Evolutionary conservation across 2,888 invertebrate genomes (phyloP), one percentile per base, ranked within the genome.

Genomic region (Xanthostigma xanthostigma): DNA sequence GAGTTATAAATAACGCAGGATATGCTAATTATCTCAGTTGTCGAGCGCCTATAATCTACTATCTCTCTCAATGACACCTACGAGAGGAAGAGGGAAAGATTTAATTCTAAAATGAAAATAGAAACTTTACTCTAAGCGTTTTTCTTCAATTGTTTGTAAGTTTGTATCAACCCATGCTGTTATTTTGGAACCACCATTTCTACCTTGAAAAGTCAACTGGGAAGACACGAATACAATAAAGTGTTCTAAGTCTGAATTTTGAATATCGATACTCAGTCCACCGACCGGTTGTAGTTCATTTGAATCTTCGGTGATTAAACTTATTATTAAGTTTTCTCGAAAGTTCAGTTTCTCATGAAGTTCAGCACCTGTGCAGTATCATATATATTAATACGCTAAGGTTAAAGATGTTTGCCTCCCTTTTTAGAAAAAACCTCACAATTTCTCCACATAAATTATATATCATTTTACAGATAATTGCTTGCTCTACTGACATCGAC

Each of bases 141-240:
- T 76, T 62, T 81, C 80, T 68, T 80, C 78, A 62, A 80, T 68
- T 11, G 78, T 80, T 54, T 78, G 77, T 47, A 79, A 66, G 57
- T 76, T 73, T 51, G 68, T 65, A 55, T 77, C 76, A 50, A 75
- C 63, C 62, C 78, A 77, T 55, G 75, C 71, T 45, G 77, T 72
- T 49, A 79, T 67, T 56, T 74, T 74, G 10, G 76, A 73, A 10
- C 78, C 76, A 49, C 72, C 73, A 58, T 74, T 74, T 49, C 67
- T 69, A 36, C 72, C 75, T 57, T 74, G 69, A 49, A 72, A 68
- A 40, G 73, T 72, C 45, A 78, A 73, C 56, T 78, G 72, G 13
- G 77, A 76, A 34, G 76, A 74, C 9, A 76, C 64, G 64, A 78
- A 76, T 8, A 80, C 70, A 9, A 78, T 64, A 58, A 80, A 74